Evolutionary conservation across 92 coral and sea anemone species (phyloP), one percentile per base, ranked within the genome.

Genomic region (Paragorgia papillata): DNA sequence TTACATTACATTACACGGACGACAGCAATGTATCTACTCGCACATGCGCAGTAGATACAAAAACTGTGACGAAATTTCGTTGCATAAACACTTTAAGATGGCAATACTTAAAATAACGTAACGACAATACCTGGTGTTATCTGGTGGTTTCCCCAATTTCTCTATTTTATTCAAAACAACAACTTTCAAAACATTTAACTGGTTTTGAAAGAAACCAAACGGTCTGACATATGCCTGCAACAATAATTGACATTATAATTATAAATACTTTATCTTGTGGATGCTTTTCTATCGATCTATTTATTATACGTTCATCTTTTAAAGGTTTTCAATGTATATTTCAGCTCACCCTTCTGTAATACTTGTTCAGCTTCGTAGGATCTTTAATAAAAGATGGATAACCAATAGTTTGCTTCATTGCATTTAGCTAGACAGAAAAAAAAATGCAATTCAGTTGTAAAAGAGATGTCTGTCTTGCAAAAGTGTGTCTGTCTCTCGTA

Each of bases 351-450:
- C 12, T 18, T 24, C 6, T 35, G 19, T 24, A 59, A 17, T 21
- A 21, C 1, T 59, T 59, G 65, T 59, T 59, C 5, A 59, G 34
- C 65, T 59, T 59, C 6, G 14, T 35, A 29, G 69, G 77, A 29
- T 79, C 66, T 25, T 79, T 79, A 35, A 79, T 67, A 40, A 37
- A 79, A 5, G 76, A 43, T 2, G 77, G 83, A 32, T 79, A 79
- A 6, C 83, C 83, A 24, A 79, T 66, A 31, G 27, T 55, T 50
- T 67, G 63, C 24, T 56, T 79, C 15, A 79, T 66, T 18, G 59
- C 53, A n/a, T 15, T 7, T 17, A 63, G 76, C 83, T 79, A 27
- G 5, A 60, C 2, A 37, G 24, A 15, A 6, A 8, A 12, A 25
- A 51, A 50, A 55, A 51, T 51, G 27, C 21, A 55, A 4, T 8